Percentiles rank a stretch among this genome's conserved stretches.
These are phyloP conservation scores for Dendrolimus punctatus DNA, from an alignment of 1,140 invertebrate genomes.

Conservation along the genomic window DNA sequence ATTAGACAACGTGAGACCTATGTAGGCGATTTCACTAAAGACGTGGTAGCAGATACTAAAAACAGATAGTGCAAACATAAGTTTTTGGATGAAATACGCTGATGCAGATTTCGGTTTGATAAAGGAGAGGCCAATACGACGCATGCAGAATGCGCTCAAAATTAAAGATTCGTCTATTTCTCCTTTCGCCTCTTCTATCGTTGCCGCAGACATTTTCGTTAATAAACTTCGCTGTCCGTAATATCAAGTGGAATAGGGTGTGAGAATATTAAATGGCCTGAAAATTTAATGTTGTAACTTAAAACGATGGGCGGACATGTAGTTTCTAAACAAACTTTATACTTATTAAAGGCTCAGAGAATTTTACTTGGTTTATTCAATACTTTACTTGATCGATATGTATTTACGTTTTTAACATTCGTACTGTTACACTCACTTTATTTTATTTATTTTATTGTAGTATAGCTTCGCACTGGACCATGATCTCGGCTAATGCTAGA, in stretches of 20 bases:
- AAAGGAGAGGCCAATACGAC: constrained; percentile 46
- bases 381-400: background rate
- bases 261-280: constrained; percentile 13
- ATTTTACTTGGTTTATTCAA: background rate
- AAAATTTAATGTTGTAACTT: constrained; percentile 15
- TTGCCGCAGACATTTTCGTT: constrained; percentile 28
- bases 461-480: no score
- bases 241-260: constrained; percentile 13
- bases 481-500: no score
- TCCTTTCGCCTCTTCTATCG: constrained; percentile 30
- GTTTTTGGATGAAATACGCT: constrained; percentile 30
- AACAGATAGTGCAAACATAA: constrained; percentile 41
- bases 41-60: constrained; percentile 50
- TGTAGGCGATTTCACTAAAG: constrained; percentile 54
- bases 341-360: background rate
- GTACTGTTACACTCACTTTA: no score
- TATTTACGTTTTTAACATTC: no score
- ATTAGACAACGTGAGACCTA: constrained; percentile 45
- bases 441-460: no score
- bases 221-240: constrained; percentile 13
- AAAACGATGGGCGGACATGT: constrained; percentile 4
- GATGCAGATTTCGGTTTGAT: constrained; percentile 20
- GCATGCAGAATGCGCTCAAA: constrained; percentile 44
- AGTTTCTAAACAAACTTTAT: no score
- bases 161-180: constrained; percentile 47